Conservation (phyloP, 2,113 vertebrate species). For the Vicugna pacos region DNA sequence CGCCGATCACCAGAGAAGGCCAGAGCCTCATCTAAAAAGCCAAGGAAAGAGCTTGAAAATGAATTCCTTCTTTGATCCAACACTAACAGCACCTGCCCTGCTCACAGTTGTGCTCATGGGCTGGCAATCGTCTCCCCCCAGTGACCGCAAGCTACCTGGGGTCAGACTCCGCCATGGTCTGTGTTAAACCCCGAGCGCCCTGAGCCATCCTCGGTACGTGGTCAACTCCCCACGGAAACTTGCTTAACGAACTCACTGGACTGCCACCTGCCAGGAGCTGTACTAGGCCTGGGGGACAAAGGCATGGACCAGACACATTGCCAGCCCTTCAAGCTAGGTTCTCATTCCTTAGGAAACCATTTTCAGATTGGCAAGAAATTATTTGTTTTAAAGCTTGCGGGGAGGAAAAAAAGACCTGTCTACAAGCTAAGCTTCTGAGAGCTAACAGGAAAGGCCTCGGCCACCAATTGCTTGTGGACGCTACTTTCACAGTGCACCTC, state of each 20-base stretch:
- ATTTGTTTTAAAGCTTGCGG: neutral
- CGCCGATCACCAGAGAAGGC: neutral
- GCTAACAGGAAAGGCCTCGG: neutral
- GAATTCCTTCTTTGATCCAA: neutral
- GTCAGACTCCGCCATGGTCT: neutral
- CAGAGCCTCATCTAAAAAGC: neutral
- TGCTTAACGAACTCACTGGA: neutral
- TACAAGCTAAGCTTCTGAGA: neutral
- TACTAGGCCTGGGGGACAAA: neutral
- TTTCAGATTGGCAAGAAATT: neutral
- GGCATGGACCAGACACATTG: neutral
- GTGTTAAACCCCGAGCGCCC: neutral
- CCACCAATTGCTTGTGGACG: neutral
- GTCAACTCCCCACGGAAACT: neutral
- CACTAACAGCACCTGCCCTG: neutral
- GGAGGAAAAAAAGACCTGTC: neutral
- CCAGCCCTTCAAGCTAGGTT: neutral
- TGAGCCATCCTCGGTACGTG: accelerated
- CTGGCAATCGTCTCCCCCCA: accelerated
- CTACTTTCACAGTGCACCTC: neutral
- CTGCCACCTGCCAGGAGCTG: neutral
- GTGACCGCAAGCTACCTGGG: neutral
- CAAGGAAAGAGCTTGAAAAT: neutral
- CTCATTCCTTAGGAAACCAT: neutral
- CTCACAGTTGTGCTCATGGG: neutral